phyloP scores from a whole-genome alignment of 2,888 invertebrate species.

The Sussaba pulchella region DNA sequence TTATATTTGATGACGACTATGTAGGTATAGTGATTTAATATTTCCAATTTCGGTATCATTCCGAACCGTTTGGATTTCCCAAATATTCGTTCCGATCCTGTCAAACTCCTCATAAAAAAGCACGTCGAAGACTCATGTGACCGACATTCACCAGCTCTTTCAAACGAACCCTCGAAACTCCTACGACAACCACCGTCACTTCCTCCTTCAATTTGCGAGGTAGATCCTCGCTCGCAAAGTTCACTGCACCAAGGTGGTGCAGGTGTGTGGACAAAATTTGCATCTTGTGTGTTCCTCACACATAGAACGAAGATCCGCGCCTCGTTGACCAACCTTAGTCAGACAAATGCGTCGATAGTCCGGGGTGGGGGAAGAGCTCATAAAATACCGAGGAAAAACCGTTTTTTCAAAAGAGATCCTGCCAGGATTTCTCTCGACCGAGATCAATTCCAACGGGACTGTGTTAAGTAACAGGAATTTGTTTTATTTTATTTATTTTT shows the following conservation, averaged over 20 bases:
- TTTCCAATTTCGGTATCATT: too few species aligned
- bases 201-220: too few species aligned
- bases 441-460: slow-evolving; percentile 59
- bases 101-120: background rate
- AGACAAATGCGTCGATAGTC: background rate
- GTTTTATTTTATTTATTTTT: slow-evolving; percentile 9
- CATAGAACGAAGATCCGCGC: slow-evolving; percentile 13
- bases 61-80: too few species aligned
- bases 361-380: slow-evolving; percentile 28
- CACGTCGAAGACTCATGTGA: background rate
- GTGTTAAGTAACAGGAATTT: slow-evolving; percentile 48
- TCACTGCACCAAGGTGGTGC: slow-evolving; percentile 3
- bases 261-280: slow-evolving; percentile 23
- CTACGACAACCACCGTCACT: slow-evolving; percentile 4
- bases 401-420: slow-evolving; percentile 56
- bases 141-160: slow-evolving; percentile 9
- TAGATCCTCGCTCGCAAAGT: too few species aligned
- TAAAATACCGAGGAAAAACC: slow-evolving; percentile 27
- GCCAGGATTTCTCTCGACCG: background rate
- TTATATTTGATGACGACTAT: too few species aligned
- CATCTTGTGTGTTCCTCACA: slow-evolving; percentile 4
- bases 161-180: background rate
- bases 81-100: background rate
- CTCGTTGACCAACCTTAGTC: slow-evolving; percentile 5
- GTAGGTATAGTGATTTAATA: too few species aligned